Evolutionary conservation across 2,797 vertebrate species (phyloP).

Genomic region (Paedocypris micromegethes): DNA sequence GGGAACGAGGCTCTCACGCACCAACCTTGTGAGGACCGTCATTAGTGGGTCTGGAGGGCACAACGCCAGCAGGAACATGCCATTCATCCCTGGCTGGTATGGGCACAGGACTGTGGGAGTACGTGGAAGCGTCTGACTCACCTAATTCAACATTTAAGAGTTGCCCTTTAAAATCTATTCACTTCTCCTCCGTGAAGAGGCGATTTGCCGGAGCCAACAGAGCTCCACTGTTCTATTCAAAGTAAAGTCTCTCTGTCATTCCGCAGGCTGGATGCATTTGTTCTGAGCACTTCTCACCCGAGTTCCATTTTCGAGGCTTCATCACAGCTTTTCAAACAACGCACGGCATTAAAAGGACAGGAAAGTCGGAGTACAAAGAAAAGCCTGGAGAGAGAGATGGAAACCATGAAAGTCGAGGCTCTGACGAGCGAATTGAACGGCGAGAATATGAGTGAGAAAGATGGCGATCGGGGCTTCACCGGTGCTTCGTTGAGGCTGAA

Average conservation of each 20-base stretch:
- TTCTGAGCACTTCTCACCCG: conserved; percentile 13
- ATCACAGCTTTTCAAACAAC: conserved; percentile 3
- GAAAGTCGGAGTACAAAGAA: conserved; percentile 19
- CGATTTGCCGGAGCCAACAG: not conserved
- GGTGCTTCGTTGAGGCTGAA: conserved; percentile 16
- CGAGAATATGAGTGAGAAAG: conserved; percentile 9
- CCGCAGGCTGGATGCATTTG: conserved; percentile 5
- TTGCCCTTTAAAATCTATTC: conserved; percentile 38
- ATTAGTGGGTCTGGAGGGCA: conserved; percentile 34
- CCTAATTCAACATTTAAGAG: conserved; percentile 40
- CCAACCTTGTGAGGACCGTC: conserved; percentile 16
- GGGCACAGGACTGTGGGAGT: conserved; percentile 22
- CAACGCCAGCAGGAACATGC: conserved; percentile 22
- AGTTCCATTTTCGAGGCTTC: conserved; percentile 26
- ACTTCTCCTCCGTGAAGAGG: conserved; percentile 20
- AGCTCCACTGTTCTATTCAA: conserved; percentile 7
- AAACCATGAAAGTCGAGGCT: not conserved
- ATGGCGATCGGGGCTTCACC: conserved; percentile 7
- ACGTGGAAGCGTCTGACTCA: conserved; percentile 37
- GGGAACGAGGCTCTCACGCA: not conserved
- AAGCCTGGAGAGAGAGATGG: not conserved
- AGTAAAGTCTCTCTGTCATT: conserved; percentile 16
- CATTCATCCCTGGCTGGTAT: conserved; percentile 15
- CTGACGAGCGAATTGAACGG: conserved; percentile 13
- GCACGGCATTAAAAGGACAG: conserved; percentile 2